Base-by-base conservation (phyloP, 2,888 invertebrate species). In the Sepiola atlantica region DNA sequence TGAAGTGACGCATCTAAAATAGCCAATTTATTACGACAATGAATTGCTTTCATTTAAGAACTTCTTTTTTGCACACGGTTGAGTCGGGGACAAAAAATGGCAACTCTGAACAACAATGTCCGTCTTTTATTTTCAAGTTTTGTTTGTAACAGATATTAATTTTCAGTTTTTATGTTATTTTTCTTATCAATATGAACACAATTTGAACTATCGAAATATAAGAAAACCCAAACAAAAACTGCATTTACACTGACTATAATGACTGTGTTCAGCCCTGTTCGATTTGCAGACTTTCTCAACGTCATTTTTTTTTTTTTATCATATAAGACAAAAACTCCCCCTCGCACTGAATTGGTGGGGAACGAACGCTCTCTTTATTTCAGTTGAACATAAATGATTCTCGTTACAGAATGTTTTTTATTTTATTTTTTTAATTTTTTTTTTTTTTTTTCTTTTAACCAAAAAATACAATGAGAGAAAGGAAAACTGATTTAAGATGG, bases 271-370 rank as follows among this genome's bases (percentile, higher is more conserved):
- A 16, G n/a, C n/a, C 10, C 10, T 4, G 45, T 77, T 77, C 77
- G 16, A 77, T 77, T 77, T 77, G 77, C 77, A 77, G 77, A 77
- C 77, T 77, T 77, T 77, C n/a, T 77, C 77, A 77, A 77, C n/a
- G 2, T 77, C 77, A 77, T n/a, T n/a, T n/a, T 32, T n/a, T 77
- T 77, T 77, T 18, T 77, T n/a, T 77, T n/a, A n/a, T n/a, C n/a
- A 32, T 4, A 32, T 77, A 4, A 45, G 45, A 45, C 4, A 45
- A n/a, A 45, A 45, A 45, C 45, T 45, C 45, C 45, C 45, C 45
- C 45, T 4, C 45, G 4, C 45, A 45, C 45, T 45, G 45, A 45
- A 45, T 45, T 45, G 45, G 45, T 77, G n/a, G 77, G 77, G 77
- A 18, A 77, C 32, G 77, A 77, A 77, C n/a, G 16, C 77, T 77